phyloP scores from a whole-genome alignment of 2,888 invertebrate genomes.

The Allolobophora icterica region DNA sequence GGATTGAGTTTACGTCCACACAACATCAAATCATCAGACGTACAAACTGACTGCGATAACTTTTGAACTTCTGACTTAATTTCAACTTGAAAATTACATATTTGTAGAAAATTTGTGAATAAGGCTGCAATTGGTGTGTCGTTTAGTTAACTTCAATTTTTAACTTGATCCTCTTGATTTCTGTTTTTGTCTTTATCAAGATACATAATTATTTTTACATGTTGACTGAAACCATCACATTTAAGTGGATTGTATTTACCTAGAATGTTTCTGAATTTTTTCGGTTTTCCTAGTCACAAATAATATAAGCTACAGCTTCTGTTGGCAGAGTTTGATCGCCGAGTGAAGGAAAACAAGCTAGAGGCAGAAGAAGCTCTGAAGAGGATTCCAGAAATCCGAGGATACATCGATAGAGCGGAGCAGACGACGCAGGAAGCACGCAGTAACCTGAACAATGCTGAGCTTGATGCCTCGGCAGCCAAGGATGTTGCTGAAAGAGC shows the following conservation, averaged over 20 bases:
- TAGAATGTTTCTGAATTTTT: too few species aligned
- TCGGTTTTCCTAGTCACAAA: too few species aligned
- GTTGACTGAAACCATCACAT: neutral
- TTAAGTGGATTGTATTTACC: neutral
- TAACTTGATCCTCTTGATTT: neutral
- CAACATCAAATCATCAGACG: too few species aligned
- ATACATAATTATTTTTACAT: neutral
- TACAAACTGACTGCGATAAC: too few species aligned
- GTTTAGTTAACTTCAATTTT: too few species aligned
- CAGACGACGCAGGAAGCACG: conserved; percentile 69
- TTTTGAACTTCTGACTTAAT: too few species aligned
- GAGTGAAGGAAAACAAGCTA: conserved; percentile 84
- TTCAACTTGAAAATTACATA: too few species aligned
- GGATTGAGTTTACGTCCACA: too few species aligned
- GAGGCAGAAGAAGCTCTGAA: conserved; percentile 81
- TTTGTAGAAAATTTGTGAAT: too few species aligned
- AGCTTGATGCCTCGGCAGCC: conserved; percentile 65
- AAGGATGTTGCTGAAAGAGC: conserved; percentile 64
- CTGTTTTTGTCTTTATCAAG: neutral
- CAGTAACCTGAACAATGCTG: conserved; percentile 77
- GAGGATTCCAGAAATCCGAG: conserved; percentile 78
- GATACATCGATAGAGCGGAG: conserved; percentile 76
- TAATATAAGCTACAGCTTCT: neutral
- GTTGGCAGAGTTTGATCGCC: conserved; percentile 72
- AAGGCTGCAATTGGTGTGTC: too few species aligned